Evolutionary conservation across 2,113 vertebrate species (phyloP), one percentile per base, ranked within the genome.

Genomic region (Sceloporus undulatus): DNA sequence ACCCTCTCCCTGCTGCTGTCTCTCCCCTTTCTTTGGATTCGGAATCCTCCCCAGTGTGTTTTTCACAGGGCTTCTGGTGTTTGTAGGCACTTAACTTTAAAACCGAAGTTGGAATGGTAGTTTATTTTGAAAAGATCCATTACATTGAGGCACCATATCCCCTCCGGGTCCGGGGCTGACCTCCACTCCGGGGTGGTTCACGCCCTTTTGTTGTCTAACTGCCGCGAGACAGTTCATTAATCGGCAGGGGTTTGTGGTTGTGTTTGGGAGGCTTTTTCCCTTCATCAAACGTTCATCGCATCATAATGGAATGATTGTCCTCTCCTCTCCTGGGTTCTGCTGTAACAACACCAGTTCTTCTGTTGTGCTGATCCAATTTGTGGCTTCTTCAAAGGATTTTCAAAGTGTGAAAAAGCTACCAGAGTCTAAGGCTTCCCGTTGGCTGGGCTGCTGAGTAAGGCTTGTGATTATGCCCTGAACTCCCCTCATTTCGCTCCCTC

Each of bases 11-110:
- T 95, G 96, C 85, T 82, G 94, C 40, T 96, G 97, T 92, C 96
- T 97, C 82, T 98, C 98, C 87, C 97, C 97, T 89, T 98, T 98
- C 96, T 98, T 99, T 85, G 99, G 99, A 99, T 99, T 92, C 98
- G 96, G 95, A 99, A 99, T 93, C 98, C 98, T 0, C 98, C 98
- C 99, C 98, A 99, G n/a, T n/a, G n/a, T n/a, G 96, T 98, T 98
- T 86, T 97, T 98, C 56, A 97, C 97, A 0, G 97, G 97, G 91
- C 97, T 96, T 0, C 94, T 94, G 14, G 97, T 94, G 1, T 96
- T 92, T 2, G 93, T 97, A 96, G 98, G 95, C 90, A 97, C 90
- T 96, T 97, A n/a, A n/a, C n/a, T n/a, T n/a, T n/a, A n/a, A 96
- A 85, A 95, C 95, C 91, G 96, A 91, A n/a, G 95, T 86, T 48